A percentile compares a stretch with the other conserved stretches of the same genome.
Conservation (phyloP, 2,113 vertebrate species). For the Hippocampus barbouri region DNA sequence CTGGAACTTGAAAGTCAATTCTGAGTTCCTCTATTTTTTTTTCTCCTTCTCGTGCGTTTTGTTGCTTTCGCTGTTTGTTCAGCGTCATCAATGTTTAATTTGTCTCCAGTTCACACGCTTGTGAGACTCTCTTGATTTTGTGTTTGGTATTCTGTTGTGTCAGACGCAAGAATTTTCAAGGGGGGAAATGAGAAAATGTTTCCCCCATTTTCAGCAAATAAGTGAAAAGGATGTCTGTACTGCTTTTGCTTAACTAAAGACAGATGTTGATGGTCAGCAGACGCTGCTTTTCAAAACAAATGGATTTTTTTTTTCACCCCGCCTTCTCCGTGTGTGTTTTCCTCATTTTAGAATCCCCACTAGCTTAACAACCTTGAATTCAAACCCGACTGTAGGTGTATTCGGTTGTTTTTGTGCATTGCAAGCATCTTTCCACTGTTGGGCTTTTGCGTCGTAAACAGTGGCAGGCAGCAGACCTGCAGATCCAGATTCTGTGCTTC, state of each 20-base stretch:
- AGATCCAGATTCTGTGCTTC: constrained; percentile 24
- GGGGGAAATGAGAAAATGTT: constrained; percentile 66
- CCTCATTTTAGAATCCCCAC: constrained; percentile 35
- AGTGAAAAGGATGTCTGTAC: constrained; percentile 70
- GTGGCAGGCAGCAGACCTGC: constrained; percentile 25
- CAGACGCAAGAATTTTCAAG: constrained; percentile 61
- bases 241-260: constrained; percentile 65
- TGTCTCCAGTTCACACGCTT: constrained; percentile 19
- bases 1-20: neutral
- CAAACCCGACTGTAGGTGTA: constrained; percentile 10
- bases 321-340: constrained; percentile 43
- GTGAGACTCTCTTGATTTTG: constrained; percentile 38
- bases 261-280: constrained; percentile 70
- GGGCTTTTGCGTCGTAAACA: constrained; percentile 36
- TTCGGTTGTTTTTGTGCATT: constrained; percentile 12
- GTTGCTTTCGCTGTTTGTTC: neutral
- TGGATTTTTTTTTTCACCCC: constrained; percentile 42
- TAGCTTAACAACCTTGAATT: constrained; percentile 19
- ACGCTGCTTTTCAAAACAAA: constrained; percentile 60
- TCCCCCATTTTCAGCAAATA: constrained; percentile 58
- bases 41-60: neutral
- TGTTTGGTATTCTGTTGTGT: constrained; percentile 62
- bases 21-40: neutral
- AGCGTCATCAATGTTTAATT: constrained; percentile 21
- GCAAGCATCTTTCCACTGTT: constrained; percentile 26